phyloP scores from a whole-genome alignment of 2,888 invertebrate species.

The Hedychridium roseum region DNA sequence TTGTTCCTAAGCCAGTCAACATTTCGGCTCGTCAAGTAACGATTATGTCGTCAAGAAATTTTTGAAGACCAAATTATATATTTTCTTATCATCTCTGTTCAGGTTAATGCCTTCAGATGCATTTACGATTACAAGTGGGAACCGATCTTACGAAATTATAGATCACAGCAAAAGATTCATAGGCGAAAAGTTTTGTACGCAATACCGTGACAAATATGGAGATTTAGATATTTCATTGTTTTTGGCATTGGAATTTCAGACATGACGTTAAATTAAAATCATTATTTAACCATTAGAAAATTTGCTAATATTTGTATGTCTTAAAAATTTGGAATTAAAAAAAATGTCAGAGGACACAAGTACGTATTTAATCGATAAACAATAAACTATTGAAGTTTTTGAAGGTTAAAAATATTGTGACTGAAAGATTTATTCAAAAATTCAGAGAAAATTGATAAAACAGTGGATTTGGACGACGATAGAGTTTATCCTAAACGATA shows the following conservation, averaged over 20 bases:
- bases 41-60: no score
- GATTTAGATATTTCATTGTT: no score
- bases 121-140: slow-evolving; percentile 64
- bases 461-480: slow-evolving; percentile 47
- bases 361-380: no score
- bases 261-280: no score
- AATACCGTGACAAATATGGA: no score
- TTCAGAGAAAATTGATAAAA: no score
- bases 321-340: not conserved
- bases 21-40: slow-evolving; percentile 47
- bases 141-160: slow-evolving; percentile 67
- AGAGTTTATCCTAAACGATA: slow-evolving; percentile 27
- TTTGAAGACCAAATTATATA: slow-evolving; percentile 7
- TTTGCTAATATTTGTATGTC: not conserved
- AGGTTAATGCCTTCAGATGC: slow-evolving; percentile 69
- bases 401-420: no score
- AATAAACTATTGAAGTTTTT: no score
- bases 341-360: no score
- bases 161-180: slow-evolving; percentile 65
- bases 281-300: slow-evolving; percentile 17
- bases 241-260: no score
- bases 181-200: slow-evolving; percentile 66
- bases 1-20: slow-evolving; percentile 39
- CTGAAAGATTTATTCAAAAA: not conserved
- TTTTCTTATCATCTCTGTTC: slow-evolving; percentile 22